phyloP scores from a whole-genome alignment of 2,888 invertebrate genomes.

The Ischnus inquisitorius region DNA sequence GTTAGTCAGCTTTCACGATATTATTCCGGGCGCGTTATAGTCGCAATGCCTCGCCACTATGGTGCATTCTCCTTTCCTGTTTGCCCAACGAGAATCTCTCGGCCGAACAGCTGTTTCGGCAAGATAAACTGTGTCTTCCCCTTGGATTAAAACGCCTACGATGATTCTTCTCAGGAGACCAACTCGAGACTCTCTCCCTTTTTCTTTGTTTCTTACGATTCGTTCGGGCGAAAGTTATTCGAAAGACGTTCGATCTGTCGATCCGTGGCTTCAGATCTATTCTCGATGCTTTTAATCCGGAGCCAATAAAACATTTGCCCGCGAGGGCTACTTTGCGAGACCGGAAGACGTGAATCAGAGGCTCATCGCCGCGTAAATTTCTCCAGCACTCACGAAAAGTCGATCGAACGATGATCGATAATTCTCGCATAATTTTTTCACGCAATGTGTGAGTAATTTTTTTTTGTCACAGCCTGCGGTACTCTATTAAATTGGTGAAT shows the following conservation, averaged over 20 bases:
- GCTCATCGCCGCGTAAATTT: not conserved
- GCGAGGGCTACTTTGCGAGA: conserved; percentile 14
- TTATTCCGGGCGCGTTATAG: conserved; percentile 43
- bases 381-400: not conserved
- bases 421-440: not conserved
- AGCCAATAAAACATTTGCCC: conserved; percentile 25
- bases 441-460: not conserved
- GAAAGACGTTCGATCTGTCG: conserved; percentile 14
- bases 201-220: not conserved
- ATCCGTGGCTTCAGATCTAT: conserved; percentile 23
- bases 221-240: not conserved
- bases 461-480: not conserved
- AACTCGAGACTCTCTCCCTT: not conserved
- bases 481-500: not conserved
- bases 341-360: conserved; percentile 40
- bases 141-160: conserved; percentile 29
- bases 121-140: conserved; percentile 34
- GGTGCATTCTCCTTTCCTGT: conserved; percentile 48
- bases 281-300: conserved; percentile 43
- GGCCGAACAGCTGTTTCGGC: conserved; percentile 56
- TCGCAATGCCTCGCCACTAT: conserved; percentile 28
- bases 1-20: conserved; percentile 47
- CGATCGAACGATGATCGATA: conserved; percentile 2
- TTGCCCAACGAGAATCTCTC: conserved; percentile 41
- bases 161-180: not conserved